A percentile compares a stretch with the other conserved stretches of the same genome.
Conservation (phyloP, 2,888 invertebrate species). For the Omphaloscelis lunosa region DNA sequence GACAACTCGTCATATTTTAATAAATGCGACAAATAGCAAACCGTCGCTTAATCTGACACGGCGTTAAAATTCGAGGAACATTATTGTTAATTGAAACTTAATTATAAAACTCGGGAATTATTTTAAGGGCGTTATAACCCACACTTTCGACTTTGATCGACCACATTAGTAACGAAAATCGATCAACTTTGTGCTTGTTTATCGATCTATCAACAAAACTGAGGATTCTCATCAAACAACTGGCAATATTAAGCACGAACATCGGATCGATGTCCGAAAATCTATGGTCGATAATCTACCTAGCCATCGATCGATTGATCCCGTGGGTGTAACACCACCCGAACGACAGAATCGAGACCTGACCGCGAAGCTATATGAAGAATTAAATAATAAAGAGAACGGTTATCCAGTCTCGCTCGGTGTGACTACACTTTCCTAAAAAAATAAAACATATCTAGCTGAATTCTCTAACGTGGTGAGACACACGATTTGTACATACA, state of each 20-base stretch:
- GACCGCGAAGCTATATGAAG: conserved; percentile 63
- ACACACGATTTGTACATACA: conserved; percentile 86
- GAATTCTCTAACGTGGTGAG: conserved; percentile 79
- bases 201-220: conserved; percentile 1
- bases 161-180: neutral
- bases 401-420: conserved; percentile 76
- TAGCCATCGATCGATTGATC: neutral
- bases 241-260: neutral
- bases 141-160: conserved; percentile 4
- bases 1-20: conserved; percentile 36
- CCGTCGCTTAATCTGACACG: conserved; percentile 45
- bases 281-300: neutral
- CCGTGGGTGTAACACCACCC: conserved; percentile 17
- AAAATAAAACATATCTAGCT: conserved; percentile 77
- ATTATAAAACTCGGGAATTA: conserved; percentile 63
- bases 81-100: conserved; percentile 63
- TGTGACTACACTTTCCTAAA: conserved; percentile 76
- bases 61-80: conserved; percentile 70
- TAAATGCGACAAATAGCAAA: conserved; percentile 61
- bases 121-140: conserved; percentile 25
- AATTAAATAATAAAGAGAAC: conserved; percentile 71
- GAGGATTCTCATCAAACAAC: neutral
- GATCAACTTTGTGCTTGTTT: neutral
- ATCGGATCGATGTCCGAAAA: neutral
- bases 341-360: conserved; percentile 61